These are phyloP conservation scores for Rhincodon typus DNA, from an alignment of 2,797 vertebrate genomes.

Conservation along the genomic window DNA sequence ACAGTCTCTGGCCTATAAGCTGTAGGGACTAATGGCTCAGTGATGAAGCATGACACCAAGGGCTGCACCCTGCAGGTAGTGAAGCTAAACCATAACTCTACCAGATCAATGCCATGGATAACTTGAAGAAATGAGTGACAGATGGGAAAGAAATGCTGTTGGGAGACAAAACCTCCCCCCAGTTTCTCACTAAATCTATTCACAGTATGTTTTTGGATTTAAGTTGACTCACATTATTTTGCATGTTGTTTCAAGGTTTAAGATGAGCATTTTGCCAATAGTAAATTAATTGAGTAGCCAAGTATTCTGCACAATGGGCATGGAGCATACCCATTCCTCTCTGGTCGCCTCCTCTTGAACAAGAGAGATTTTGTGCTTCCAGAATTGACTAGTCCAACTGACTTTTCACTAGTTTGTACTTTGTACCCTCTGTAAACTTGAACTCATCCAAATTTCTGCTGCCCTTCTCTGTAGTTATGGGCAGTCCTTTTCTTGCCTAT, in stretches of 20 bases:
- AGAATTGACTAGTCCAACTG: not conserved
- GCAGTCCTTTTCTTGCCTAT: too few relatives aligned
- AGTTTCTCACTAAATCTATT: not conserved
- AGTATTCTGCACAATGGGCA: not conserved
- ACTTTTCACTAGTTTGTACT: too few relatives aligned
- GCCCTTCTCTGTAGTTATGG: too few relatives aligned
- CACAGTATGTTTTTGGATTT: not conserved
- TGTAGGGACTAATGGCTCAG: not conserved
- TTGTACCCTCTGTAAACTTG: not conserved
- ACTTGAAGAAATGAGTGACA: not conserved
- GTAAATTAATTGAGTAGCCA: not conserved
- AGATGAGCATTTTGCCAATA: not conserved
- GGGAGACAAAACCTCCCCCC: not conserved
- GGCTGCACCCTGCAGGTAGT: not conserved
- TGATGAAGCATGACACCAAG: not conserved
- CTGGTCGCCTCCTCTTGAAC: too few relatives aligned
- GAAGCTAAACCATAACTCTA: not conserved
- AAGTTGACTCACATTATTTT: not conserved
- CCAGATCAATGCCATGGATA: not conserved
- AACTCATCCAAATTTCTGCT: not conserved
- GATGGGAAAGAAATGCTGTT: not conserved
- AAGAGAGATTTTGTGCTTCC: not conserved
- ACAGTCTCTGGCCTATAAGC: not conserved
- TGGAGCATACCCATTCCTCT: not conserved
- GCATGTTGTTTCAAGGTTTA: not conserved